Evolutionary conservation across 2,113 vertebrate genomes (phyloP).

Genomic region (Prunella fulvescens): DNA sequence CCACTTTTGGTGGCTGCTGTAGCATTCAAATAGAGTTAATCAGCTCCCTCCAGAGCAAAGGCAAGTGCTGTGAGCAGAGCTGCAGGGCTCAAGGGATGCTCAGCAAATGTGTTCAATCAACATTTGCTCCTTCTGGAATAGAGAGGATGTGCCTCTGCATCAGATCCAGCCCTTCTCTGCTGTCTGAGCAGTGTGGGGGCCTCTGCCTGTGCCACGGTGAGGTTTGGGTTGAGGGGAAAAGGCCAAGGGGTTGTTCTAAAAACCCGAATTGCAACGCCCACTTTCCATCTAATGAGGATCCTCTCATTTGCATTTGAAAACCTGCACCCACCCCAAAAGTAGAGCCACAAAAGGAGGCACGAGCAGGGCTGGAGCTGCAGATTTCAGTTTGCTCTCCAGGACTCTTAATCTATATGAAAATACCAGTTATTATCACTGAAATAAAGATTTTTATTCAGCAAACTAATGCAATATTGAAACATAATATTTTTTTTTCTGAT

Average conservation of each 20-base stretch:
- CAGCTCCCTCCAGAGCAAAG: constrained; percentile 34
- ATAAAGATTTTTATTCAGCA: not conserved
- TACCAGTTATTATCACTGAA: not conserved
- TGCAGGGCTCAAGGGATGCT: not conserved
- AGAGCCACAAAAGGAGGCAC: not conserved
- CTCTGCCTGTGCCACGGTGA: not conserved
- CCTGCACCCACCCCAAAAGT: not conserved
- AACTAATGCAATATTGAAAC: not conserved
- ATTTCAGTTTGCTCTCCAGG: not conserved
- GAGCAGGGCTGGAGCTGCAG: not conserved
- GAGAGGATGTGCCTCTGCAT: constrained; percentile 33
- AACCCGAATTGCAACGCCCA: not conserved
- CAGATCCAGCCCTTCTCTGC: not conserved
- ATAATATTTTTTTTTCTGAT: not conserved
- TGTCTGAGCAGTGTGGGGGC: not conserved
- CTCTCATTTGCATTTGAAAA: constrained; percentile 33
- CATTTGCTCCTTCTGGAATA: constrained; percentile 6
- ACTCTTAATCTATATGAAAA: not conserved
- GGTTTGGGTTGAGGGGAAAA: not conserved
- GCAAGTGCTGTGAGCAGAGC: constrained; percentile 12
- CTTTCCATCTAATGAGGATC: not conserved
- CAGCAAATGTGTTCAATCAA: constrained; percentile 47
- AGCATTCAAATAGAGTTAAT: constrained; percentile 44
- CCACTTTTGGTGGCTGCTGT: not conserved
- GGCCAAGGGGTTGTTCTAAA: not conserved